These are phyloP conservation scores for Allophyes oxyacanthae DNA, from an alignment of 2,888 invertebrate species.

Conservation along the genomic window DNA sequence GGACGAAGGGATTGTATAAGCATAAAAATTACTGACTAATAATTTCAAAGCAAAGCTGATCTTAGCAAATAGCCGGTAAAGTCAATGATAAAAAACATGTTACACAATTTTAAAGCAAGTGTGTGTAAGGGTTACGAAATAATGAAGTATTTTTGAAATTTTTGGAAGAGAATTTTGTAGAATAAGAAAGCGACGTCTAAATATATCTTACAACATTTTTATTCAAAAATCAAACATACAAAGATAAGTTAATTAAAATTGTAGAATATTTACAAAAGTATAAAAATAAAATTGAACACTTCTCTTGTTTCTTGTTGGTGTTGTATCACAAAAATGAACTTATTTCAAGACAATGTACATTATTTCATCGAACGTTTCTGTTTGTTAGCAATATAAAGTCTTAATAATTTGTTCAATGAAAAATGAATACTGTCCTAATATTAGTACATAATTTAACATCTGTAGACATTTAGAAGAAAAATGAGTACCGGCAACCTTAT, in stretches of 20 bases:
- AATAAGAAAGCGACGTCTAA: constrained; percentile 4
- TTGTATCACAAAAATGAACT: constrained; percentile 47
- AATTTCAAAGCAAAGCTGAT: too few relatives aligned
- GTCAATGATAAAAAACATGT: too few relatives aligned
- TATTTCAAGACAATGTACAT: constrained; percentile 18
- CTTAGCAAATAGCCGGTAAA: too few relatives aligned
- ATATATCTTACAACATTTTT: constrained; percentile 65
- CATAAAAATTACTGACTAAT: too few relatives aligned
- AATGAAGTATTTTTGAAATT: too few relatives aligned
- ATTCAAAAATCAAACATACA: constrained; percentile 66
- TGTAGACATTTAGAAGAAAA: constrained; percentile 14
- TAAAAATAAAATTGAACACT: constrained; percentile 65
- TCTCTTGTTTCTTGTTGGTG: constrained; percentile 45
- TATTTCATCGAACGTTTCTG: constrained; percentile 17
- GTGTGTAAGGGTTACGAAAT: too few relatives aligned
- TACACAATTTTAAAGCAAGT: too few relatives aligned
- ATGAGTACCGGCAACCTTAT: constrained; percentile 3
- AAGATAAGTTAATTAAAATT: constrained; percentile 70
- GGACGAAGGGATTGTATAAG: too few relatives aligned
- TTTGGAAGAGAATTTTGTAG: too few relatives aligned
- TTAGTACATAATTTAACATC: constrained; percentile 2
- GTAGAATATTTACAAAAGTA: constrained; percentile 82
- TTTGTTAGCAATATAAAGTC: constrained; percentile 24
- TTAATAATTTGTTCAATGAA: constrained; percentile 14
- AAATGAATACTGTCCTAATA: constrained; percentile 9